These are phyloP conservation scores for Drosophila ananassae DNA, from an alignment of 1,140 invertebrate genomes.

Conservation along the genomic window DNA sequence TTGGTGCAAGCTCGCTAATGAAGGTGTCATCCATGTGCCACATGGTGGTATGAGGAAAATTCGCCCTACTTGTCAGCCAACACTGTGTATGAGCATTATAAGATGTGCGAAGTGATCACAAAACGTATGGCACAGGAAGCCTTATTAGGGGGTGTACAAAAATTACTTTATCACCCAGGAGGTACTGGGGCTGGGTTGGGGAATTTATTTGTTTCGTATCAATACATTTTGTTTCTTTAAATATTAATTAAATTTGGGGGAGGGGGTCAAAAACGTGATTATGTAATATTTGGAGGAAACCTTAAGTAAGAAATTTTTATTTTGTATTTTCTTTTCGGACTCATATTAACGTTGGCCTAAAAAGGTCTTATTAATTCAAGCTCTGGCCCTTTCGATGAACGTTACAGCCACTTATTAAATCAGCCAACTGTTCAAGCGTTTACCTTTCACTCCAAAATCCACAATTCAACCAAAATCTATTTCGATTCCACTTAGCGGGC, in stretches of 20 bases:
- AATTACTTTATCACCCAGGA: too few relatives aligned
- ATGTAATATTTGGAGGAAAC: too few relatives aligned
- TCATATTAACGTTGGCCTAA: background rate
- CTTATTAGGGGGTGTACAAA: too few relatives aligned
- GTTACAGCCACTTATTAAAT: conserved; percentile 45
- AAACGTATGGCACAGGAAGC: conserved; percentile 2
- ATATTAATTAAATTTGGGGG: too few relatives aligned
- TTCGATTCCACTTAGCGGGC: conserved; percentile 52
- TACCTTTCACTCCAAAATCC: conserved; percentile 53
- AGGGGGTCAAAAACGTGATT: too few relatives aligned
- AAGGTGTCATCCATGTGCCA: conserved; percentile 7
- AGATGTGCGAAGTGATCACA: background rate
- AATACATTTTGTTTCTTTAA: too few relatives aligned
- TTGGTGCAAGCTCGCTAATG: conserved; percentile 3
- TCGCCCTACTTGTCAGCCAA: background rate
- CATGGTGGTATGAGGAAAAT: background rate
- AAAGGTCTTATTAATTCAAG: background rate
- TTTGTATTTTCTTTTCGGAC: too few relatives aligned
- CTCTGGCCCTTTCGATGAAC: conserved; percentile 15
- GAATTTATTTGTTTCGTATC: too few relatives aligned
- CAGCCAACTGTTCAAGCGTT: conserved; percentile 59
- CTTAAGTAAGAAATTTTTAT: background rate
- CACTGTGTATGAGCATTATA: conserved; percentile 26
- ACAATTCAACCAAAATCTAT: conserved; percentile 45
- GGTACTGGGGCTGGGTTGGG: too few relatives aligned